Evolutionary conservation across 2,888 invertebrate genomes (phyloP), one percentile per base, ranked within the genome.

Genomic region (Zaprionus obscuricornis): DNA sequence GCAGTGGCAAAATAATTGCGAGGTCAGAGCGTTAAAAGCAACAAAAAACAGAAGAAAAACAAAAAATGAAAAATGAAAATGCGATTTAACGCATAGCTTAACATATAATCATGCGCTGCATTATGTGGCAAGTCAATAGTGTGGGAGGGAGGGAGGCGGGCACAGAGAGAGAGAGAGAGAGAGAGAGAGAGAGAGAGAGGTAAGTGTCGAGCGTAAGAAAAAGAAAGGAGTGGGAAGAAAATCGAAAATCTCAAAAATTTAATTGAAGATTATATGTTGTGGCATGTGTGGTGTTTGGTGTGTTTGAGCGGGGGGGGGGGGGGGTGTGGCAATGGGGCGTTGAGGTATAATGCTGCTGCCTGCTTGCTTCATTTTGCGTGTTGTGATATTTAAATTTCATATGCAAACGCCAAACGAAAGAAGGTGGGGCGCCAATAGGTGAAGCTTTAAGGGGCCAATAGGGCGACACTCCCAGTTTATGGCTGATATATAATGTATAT

Each of bases 51-150:
- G 4, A 13, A 13, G 11, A 33, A 13, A 33, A 13, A 33, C 3
- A 10, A 17, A 36, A 65, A 49, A 45, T 36, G 33, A 46, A n/a
- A n/a, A n/a, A 52, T 54, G 40, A 45, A 68, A 67, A 67, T 60
- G 51, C 67, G 62, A 66, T 67, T 66, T 57, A 66, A 54, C 56
- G 56, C 66, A 66, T 43, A 46, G 54, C 51, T 59, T 64, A 51
- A 36, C 56, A 47, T 52, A 66, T 57, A 66, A 63, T 64, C 64
- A 63, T 33, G 42, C 29, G 26, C 14, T n/a, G 49, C 54, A 60
- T 49, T 39, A 55, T 55, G n/a, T n/a, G n/a, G n/a, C n/a, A n/a
- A n/a, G n/a, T n/a, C n/a, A 34, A 49, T 24, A 43, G 20, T 7
- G 27, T 2, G 14, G 2, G 3, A 39, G 26, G 6, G 4, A 7